Evolutionary conservation across 2,113 vertebrate genomes (phyloP).

Genomic region (Scomber japonicus): DNA sequence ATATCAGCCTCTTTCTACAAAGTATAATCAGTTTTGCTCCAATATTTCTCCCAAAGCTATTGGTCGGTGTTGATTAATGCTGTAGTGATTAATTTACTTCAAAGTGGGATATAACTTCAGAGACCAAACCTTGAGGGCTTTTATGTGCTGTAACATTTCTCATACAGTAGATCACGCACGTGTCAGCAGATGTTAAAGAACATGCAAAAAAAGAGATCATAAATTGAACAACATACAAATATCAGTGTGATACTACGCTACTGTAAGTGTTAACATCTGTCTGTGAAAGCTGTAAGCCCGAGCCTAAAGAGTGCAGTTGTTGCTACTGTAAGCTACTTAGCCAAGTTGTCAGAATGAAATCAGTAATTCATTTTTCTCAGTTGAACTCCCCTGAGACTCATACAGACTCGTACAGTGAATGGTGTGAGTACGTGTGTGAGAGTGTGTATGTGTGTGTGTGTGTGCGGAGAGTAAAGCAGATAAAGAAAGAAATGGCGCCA

Average conservation of each 20-base stretch:
- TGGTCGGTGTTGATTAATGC: constrained; percentile 42
- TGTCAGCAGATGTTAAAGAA: too few species aligned
- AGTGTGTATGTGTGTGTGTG: too few species aligned
- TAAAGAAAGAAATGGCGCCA: constrained; percentile 8
- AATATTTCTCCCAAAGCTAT: constrained; percentile 42
- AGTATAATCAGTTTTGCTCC: neutral
- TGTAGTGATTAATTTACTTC: constrained; percentile 49
- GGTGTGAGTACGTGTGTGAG: neutral
- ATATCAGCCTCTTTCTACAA: constrained; percentile 37
- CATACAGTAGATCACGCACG: neutral
- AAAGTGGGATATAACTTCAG: constrained; percentile 38
- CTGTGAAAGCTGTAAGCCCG: constrained; percentile 5
- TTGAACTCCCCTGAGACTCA: constrained; percentile 23
- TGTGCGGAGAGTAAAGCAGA: constrained; percentile 1
- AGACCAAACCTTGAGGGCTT: neutral
- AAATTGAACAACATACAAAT: neutral
- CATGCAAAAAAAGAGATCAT: too few species aligned
- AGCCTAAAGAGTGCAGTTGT: constrained; percentile 7
- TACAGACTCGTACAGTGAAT: constrained; percentile 11
- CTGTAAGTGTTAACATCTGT: neutral
- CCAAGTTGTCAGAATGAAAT: constrained; percentile 41
- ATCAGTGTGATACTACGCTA: neutral
- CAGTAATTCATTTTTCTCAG: constrained; percentile 40
- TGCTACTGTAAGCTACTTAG: constrained; percentile 42
- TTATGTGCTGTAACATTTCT: neutral